These are phyloP conservation scores for Lepidocyrtinus sp. DNA, from an alignment of 2,888 invertebrate species.

Conservation along the genomic window DNA sequence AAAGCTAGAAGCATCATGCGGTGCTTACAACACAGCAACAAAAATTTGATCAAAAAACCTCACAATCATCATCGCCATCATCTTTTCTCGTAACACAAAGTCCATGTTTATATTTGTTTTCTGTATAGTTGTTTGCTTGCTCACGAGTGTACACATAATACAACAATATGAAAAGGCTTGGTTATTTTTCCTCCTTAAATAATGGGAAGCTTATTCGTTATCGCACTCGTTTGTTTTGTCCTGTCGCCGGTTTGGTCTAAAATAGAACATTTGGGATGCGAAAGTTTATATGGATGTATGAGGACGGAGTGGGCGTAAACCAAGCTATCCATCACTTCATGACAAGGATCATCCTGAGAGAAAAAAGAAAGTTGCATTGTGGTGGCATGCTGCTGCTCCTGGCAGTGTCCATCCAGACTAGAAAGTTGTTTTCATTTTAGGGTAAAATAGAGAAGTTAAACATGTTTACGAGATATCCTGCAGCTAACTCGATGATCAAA, in stretches of 20 bases:
- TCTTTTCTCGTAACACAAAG: neutral
- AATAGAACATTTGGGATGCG: neutral
- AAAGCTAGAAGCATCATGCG: neutral
- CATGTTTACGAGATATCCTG: neutral
- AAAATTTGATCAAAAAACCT: neutral
- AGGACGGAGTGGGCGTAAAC: slow-evolving; percentile 63
- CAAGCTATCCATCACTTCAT: slow-evolving; percentile 69
- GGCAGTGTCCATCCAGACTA: neutral
- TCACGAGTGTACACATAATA: neutral
- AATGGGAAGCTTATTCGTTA: slow-evolving; percentile 16
- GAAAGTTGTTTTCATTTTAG: neutral
- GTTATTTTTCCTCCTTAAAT: slow-evolving; percentile 16
- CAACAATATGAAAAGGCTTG: neutral
- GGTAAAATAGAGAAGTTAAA: neutral
- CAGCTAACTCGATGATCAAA: too few species aligned
- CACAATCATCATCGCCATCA: neutral
- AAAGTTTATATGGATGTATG: slow-evolving; percentile 20
- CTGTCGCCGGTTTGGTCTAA: neutral
- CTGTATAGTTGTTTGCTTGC: neutral
- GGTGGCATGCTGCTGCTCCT: neutral
- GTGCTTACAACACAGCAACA: neutral
- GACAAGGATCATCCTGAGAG: slow-evolving; percentile 70
- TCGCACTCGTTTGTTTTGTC: neutral
- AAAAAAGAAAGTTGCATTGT: slow-evolving; percentile 21
- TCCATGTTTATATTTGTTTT: neutral